Base-by-base conservation (phyloP, 2,113 vertebrate genomes). In the Anoura caudifer region DNA sequence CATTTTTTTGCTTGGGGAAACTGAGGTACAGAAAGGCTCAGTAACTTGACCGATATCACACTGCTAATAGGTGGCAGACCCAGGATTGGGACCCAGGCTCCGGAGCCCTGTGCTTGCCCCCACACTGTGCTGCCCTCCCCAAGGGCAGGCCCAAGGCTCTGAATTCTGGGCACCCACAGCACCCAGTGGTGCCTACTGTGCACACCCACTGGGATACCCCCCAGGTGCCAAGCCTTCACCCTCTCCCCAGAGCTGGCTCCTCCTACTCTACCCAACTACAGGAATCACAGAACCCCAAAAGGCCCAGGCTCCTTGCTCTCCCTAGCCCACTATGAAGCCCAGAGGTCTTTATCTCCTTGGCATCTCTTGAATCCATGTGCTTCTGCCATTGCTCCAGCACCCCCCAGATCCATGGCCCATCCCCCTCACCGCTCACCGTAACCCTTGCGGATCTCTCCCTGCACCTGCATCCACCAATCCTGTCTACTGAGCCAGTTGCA, bases 1-100 rank as follows among this genome's bases (percentile, higher is more conserved):
- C n/a, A 38, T 43, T 38, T 54, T 70, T 70, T 56, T 31, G 10
- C 45, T n/a, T 41, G 22, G 73, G 87, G 75, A 72, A 95, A 95
- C 20, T 16, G 72, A 96, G 52, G 9, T 45, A 45, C 43, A 80
- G 87, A 43, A 83, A 61, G 52, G 12, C 69, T 76, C 61, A 12
- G 36, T 33, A 43, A 45, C 33, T n/a, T 33, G 43, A 36, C 59
- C 47, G n/a, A 0, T 14, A 36, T 82, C 52, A 59, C 61, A 17
- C 12, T 19, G 8, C 38, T 36, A 33, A 15, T 13, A n/a, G 67
- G 20, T 1, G 16, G 33, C 3, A 67, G 43, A 45, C 9, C 31
- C 50, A 47, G 36, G 19, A 36, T 69, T 5, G 56, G 47, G 31
- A 63, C 2, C 16, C 69, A 61, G 69, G 17, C 38, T 72, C 59